Evolutionary conservation across 2,113 vertebrate species (phyloP), one percentile per base, ranked within the genome.

Genomic region (Psettodes erumei): DNA sequence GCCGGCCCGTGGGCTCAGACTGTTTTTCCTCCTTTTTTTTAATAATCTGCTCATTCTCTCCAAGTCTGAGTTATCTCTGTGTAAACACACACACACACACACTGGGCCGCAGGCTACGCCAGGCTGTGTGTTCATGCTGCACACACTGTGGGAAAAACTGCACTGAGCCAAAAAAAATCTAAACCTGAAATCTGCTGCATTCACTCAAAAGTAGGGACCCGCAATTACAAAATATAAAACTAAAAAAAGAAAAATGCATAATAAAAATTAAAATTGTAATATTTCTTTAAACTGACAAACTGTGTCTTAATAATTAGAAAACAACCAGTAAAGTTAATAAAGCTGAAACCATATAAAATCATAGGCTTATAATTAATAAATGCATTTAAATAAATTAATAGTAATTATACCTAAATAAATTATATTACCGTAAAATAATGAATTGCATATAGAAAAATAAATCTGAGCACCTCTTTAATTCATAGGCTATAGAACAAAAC

Each of bases 401-500:
- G n/a, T n/a, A n/a, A n/a, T n/a, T n/a, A n/a, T n/a, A n/a, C n/a
- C n/a, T n/a, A n/a, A n/a, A n/a, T n/a, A n/a, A n/a, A n/a, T n/a
- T 43, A 18, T 43, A 19, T 43, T 43, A 43, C 3, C 3, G 19
- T 43, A 3, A 43, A 48, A 48, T 23, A 54, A n/a, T n/a, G n/a
- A n/a, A n/a, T n/a, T n/a, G n/a, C n/a, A n/a, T n/a, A n/a, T n/a
- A n/a, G n/a, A n/a, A n/a, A n/a, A n/a, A n/a, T n/a, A n/a, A n/a
- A n/a, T n/a, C n/a, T n/a, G n/a, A n/a, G n/a, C 30, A 42, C 13
- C 8, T 50, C 19, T 47, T 18, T 11, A 45, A 48, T 81, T 71
- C 42, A 58, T 45, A 18, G 9, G 40, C 51, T 55, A 28, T 45
- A 56, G 42, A 89, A 89, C n/a, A 87, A 87, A 80, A 91, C 78